These are phyloP conservation scores for Cynopterus brachyotis DNA, from an alignment of 2,113 vertebrate species.

Conservation along the genomic window DNA sequence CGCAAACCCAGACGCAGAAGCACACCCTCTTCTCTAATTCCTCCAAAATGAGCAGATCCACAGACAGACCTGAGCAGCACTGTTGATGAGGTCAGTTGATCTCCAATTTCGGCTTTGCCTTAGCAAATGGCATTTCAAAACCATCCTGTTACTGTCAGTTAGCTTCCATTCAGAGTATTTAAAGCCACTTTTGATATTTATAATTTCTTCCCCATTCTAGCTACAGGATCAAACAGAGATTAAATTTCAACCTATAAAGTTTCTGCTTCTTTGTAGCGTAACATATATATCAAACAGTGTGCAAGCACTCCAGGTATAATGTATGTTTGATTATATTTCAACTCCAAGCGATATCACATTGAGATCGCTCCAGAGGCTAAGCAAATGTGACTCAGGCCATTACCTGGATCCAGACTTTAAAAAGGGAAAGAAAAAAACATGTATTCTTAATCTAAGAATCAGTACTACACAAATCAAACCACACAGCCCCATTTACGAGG, in stretches of 20 bases:
- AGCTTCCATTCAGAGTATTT: background rate
- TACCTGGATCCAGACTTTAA: slow-evolving; percentile 40
- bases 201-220: slow-evolving; percentile 2
- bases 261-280: slow-evolving; percentile 6
- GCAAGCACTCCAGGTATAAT: slow-evolving; percentile 27
- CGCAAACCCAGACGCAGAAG: background rate
- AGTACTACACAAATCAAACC: slow-evolving; percentile 35
- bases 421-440: background rate
- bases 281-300: slow-evolving; percentile 25
- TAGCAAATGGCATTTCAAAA: background rate
- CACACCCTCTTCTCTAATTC: background rate
- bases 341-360: background rate
- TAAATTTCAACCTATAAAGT: slow-evolving; percentile 35
- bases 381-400: slow-evolving; percentile 49
- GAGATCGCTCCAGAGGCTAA: slow-evolving; percentile 27
- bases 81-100: background rate
- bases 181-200: slow-evolving; percentile 25
- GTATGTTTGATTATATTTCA: slow-evolving; percentile 56
- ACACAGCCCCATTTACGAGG: background rate
- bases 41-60: background rate
- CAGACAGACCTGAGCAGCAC: background rate
- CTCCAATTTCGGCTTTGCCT: background rate
- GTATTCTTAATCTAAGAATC: slow-evolving; percentile 58
- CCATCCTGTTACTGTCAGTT: background rate
- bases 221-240: slow-evolving; percentile 41